Evolutionary conservation across 2,113 vertebrate genomes (phyloP).

Genomic region (Paedocypris sp.): DNA sequence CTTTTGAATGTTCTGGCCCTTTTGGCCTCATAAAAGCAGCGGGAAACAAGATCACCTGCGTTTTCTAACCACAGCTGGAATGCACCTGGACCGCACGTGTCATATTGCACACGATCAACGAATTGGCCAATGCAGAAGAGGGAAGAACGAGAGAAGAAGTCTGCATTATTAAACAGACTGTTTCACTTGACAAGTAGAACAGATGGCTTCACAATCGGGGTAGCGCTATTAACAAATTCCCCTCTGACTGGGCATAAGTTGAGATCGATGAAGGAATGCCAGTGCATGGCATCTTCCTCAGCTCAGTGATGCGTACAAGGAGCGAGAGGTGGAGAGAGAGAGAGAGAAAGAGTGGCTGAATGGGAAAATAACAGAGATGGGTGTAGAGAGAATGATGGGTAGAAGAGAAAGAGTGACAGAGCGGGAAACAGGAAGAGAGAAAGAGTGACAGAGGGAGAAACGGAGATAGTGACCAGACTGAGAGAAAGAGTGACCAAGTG

Average conservation of each 20-base stretch:
- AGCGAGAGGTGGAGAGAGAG: no score
- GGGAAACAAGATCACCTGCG: not conserved
- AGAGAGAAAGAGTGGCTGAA: no score
- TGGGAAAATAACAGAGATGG: no score
- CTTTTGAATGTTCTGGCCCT: not conserved
- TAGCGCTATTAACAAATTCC: slow-evolving; percentile 47
- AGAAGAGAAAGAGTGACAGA: no score
- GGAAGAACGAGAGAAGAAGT: slow-evolving; percentile 37
- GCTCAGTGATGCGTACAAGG: slow-evolving; percentile 39
- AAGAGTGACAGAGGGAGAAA: no score
- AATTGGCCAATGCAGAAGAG: no score
- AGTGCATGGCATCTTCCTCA: slow-evolving; percentile 41
- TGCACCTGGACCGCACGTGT: no score
- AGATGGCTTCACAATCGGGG: slow-evolving; percentile 54
- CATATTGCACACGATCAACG: no score
- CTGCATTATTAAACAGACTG: slow-evolving; percentile 42
- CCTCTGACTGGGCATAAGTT: slow-evolving; percentile 29
- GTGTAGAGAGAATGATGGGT: no score
- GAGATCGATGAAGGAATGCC: slow-evolving; percentile 30
- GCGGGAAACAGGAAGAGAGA: no score
- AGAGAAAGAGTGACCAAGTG: no score
- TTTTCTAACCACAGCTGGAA: not conserved
- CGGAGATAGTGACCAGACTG: no score
- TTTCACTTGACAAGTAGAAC: slow-evolving; percentile 38
- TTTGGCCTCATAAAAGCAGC: not conserved